Conservation (phyloP, 2,797 vertebrate genomes). For the Phoxinus dragarum region DNA sequence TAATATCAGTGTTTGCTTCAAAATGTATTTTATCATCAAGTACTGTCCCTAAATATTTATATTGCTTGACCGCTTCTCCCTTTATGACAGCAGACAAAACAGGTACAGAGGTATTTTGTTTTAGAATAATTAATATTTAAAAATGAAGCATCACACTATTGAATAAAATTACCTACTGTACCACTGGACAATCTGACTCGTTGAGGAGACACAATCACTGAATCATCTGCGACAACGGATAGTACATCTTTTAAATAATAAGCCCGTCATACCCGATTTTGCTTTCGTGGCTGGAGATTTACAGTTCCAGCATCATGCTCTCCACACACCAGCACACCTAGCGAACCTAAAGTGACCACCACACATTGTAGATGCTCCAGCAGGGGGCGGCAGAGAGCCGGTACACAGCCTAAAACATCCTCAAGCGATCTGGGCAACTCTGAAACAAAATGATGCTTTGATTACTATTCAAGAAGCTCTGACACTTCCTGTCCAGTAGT, state of each 20-base stretch:
- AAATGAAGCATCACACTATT: background rate
- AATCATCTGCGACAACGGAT: background rate
- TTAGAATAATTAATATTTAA: background rate
- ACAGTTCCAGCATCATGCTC: conserved; percentile 75
- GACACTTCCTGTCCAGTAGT: background rate
- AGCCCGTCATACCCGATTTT: conserved; percentile 62
- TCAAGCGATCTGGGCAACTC: conserved; percentile 77
- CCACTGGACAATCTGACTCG: background rate
- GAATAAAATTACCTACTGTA: background rate
- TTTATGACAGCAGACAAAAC: background rate
- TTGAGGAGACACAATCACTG: background rate
- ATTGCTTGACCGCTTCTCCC: background rate
- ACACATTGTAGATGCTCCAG: conserved; percentile 85
- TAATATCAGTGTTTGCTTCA: background rate
- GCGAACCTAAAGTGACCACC: conserved; percentile 84
- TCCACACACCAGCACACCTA: conserved; percentile 86
- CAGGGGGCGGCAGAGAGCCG: conserved; percentile 83
- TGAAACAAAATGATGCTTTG: conserved; percentile 58
- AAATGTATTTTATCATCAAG: background rate
- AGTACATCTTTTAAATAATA: background rate
- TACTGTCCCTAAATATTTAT: background rate
- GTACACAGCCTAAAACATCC: conserved; percentile 75
- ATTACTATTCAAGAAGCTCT: background rate
- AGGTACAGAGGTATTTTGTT: background rate
- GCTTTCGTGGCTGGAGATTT: conserved; percentile 71